Evolutionary conservation across 2,888 invertebrate genomes (phyloP), one percentile per base, ranked within the genome.

Genomic region (Scaptomyza parva): DNA sequence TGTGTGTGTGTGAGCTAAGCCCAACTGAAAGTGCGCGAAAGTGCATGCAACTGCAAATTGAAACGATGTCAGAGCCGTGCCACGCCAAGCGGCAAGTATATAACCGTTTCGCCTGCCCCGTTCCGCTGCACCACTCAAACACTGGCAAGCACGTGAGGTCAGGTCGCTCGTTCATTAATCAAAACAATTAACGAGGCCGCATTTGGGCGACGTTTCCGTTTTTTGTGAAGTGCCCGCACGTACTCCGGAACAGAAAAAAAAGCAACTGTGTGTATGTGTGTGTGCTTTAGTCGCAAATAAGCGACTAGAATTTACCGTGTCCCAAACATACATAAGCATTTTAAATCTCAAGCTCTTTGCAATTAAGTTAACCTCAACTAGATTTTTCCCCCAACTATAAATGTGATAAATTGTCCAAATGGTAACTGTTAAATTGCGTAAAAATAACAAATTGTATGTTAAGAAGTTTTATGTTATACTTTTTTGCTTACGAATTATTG

Each of bases 131-230:
- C 33, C 18, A 35, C 44, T 14, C 18, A 33, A 22, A 35, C 39
- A 39, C 24, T 40, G 45, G 58, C 61, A 63, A 55, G 73, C 58
- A 88, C 83, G 83, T 87, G 83, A 84, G 83, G 86, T 87, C 88
- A 76, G 70, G 79, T 76, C 77, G 77, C 51, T 30, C 64, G 88
- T 88, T 87, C 84, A 84, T 84, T 84, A 84, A 84, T 84, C 84
- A 84, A 88, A 88, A 84, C 84, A 84, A 84, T 84, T 84, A 84
- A 88, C 89, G 84, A 84, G 84, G 83, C 86, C 89, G 83, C 88
- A 75, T 87, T 88, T 83, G 86, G 68, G 75, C 82, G 78, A 74
- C 82, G 65, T 78, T 88, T 82, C 85, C 86, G 70, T 81, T 80
- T 76, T 79, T 80, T 86, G 61, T 86, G 62, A 76, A 86, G 88